Evolutionary conservation across 2,113 vertebrate genomes (phyloP), one percentile per base, ranked within the genome.

Genomic region (Numenius arquata): DNA sequence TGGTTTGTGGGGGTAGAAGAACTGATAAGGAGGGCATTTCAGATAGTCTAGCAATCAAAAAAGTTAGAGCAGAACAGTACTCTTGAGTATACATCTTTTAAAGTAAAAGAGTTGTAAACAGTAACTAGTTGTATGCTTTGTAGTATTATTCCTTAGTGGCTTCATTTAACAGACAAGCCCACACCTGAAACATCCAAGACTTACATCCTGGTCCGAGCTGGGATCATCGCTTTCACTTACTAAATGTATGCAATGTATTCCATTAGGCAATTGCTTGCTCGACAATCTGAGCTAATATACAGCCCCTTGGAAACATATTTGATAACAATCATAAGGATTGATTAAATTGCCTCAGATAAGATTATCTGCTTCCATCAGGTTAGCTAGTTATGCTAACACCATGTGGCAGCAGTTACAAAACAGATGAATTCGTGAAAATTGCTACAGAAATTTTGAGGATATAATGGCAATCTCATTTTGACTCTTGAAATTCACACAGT

Each of bases 251-350:
- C 29, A 74, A 7, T 2, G 1, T 17, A 47, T 26, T 75, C 73
- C 80, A 91, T 48, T 34, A 86, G 45, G 74, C 36, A 68, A 95
- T 75, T 85, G 25, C 43, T 85, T 95, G 53, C 74, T 48, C 67
- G 7, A 70, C 59, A 79, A 76, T 81, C 87, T 78, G 52, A 79
- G 71, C 65, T 83, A 66, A 79, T 70, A 19, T 29, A 87, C 5
- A 17, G 56, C 48, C 61, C 76, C 93, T 75, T 91, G 86, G 94
- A 97, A 89, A 95, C 61, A 92, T 29, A 88, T 97, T 96, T 93
- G 85, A 77, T 97, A 97, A 93, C 65, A 72, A 95, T 85, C 67
- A 29, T 38, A 78, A 95, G 43, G n/a, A 86, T 72, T 96, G 80
- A 96, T 95, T 95, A 88, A 95, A 95, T 59, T 75, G 40, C 62